These are phyloP conservation scores for Drosophila gaucha DNA, from an alignment of 2,888 invertebrate genomes.

Conservation along the genomic window DNA sequence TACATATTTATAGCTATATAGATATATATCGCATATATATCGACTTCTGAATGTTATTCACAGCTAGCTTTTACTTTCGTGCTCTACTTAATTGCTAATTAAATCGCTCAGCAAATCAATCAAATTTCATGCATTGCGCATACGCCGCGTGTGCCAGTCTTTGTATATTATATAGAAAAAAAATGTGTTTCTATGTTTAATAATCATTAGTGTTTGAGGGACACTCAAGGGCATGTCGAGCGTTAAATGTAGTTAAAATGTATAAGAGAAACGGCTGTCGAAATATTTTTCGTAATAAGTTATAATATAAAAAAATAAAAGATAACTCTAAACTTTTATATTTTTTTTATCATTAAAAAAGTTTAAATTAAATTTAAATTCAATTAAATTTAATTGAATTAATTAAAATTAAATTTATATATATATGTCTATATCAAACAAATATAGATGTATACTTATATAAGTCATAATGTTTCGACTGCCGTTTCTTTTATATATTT, in stretches of 20 bases:
- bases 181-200: not conserved
- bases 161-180: not conserved
- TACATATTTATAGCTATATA: not conserved
- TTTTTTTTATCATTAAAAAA: too few relatives aligned
- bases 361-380: too few relatives aligned
- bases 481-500: too few relatives aligned
- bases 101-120: conserved; percentile 37
- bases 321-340: too few relatives aligned
- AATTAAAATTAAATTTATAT: too few relatives aligned
- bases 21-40: not conserved
- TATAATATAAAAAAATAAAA: too few relatives aligned
- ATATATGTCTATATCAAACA: too few relatives aligned
- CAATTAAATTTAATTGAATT: too few relatives aligned
- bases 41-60: not conserved
- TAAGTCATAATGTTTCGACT: too few relatives aligned
- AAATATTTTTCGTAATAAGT: too few relatives aligned
- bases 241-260: not conserved
- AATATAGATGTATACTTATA: too few relatives aligned
- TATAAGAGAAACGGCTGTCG: not conserved
- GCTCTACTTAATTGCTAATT: conserved; percentile 7
- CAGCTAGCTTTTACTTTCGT: conserved; percentile 2
- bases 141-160: conserved; percentile 33
- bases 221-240: conserved; percentile 33
- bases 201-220: conserved; percentile 36
- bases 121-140: conserved; percentile 40